Conservation (phyloP, 2,797 vertebrate genomes). For the Chelon labrosus region DNA sequence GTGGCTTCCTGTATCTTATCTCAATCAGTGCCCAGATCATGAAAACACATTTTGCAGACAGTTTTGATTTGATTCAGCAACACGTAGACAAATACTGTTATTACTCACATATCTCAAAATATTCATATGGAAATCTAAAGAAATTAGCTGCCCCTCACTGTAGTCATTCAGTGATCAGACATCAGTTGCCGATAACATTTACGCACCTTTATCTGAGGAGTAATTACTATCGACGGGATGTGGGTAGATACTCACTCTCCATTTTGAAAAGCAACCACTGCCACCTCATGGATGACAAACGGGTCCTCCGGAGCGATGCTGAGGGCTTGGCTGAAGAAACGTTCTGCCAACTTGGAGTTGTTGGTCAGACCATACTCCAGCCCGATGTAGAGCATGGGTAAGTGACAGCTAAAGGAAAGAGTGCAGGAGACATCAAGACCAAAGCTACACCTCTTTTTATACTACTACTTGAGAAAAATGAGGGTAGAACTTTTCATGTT, state of each 20-base stretch:
- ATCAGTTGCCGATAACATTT: not conserved
- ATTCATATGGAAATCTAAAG: no score
- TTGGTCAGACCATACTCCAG: slow-evolving; percentile 98
- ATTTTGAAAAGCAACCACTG: slow-evolving; percentile 99
- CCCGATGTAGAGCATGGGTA: slow-evolving; percentile 99
- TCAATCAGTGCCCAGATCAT: not conserved
- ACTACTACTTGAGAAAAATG: no score
- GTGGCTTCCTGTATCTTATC: not conserved
- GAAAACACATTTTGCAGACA: not conserved
- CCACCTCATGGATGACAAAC: slow-evolving; percentile 98
- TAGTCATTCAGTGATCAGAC: not conserved
- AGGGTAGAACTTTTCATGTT: not conserved
- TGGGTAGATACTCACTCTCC: slow-evolving; percentile 91
- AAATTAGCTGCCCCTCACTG: not conserved
- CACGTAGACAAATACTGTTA: not conserved
- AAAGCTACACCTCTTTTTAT: not conserved
- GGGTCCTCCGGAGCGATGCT: slow-evolving; percentile 98
- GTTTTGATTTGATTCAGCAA: not conserved
- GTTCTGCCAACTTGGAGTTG: slow-evolving; percentile 98
- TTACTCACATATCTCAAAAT: not conserved
- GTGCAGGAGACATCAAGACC: not conserved
- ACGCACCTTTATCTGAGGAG: not conserved
- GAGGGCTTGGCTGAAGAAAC: slow-evolving; percentile 98
- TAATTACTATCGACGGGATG: not conserved
- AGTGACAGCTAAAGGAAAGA: slow-evolving; percentile 89